These are phyloP conservation scores for Conopomorpha cramerella DNA, from an alignment of 1,140 invertebrate genomes.

Conservation along the genomic window DNA sequence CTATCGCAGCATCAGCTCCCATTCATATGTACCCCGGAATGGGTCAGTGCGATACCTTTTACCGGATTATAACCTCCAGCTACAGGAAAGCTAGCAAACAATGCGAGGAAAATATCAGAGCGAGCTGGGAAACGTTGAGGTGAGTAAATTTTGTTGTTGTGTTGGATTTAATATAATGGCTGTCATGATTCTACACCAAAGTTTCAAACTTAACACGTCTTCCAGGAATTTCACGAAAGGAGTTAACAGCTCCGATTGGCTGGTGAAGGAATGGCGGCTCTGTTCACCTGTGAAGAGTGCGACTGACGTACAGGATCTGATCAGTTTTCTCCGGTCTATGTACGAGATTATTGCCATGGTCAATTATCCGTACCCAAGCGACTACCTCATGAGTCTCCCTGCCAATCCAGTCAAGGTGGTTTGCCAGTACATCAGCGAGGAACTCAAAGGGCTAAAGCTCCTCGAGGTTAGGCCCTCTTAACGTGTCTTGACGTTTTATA, in stretches of 20 bases:
- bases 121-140: conserved; percentile 79
- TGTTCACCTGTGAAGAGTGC: conserved; percentile 69
- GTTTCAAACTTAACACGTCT: no score
- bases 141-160: conserved; percentile 23
- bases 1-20: conserved; percentile 94
- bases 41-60: conserved; percentile 80
- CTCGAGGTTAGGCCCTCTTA: conserved; percentile 30
- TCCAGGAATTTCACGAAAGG: conserved; percentile 46
- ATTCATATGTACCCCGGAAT: conserved; percentile 86
- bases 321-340: conserved; percentile 67
- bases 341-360: conserved; percentile 87
- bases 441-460: conserved; percentile 20
- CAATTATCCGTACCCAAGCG: conserved; percentile 87
- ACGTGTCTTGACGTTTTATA: no score
- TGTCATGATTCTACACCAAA: no score
- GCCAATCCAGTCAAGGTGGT: conserved; percentile 76
- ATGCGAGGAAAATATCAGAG: conserved; percentile 76
- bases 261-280: conserved; percentile 73
- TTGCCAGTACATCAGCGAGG: conserved; percentile 59
- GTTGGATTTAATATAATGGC: no score
- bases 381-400: conserved; percentile 82
- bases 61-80: conserved; percentile 78
- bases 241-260: conserved; percentile 70
- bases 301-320: conserved; percentile 61
- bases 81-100: conserved; percentile 65